Percentiles rank a stretch among this genome's conserved stretches.
phyloP scores from a whole-genome alignment of 1,140 invertebrate genomes.

The Heliconius himera region DNA sequence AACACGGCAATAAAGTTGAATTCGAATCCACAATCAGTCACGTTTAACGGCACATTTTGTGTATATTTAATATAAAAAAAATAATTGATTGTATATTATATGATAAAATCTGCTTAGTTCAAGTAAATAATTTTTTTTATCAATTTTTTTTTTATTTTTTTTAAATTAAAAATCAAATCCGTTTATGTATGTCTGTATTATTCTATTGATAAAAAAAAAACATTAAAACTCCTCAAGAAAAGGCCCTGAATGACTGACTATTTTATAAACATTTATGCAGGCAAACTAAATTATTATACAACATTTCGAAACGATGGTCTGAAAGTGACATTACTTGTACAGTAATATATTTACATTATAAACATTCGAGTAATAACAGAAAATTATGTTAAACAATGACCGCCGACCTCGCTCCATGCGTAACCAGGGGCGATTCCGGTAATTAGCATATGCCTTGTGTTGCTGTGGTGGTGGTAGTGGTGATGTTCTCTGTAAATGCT shows the following conservation, averaged over 20 bases:
- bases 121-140: no score
- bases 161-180: no score
- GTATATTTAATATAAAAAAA: no score
- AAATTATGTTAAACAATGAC: constrained; percentile 37
- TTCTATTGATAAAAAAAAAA: no score
- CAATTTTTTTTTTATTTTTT: no score
- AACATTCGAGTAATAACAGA: constrained; percentile 28
- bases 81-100: no score
- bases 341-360: constrained; percentile 1
- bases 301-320: constrained; percentile 18
- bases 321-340: constrained; percentile 27
- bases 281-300: neutral
- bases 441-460: constrained; percentile 20
- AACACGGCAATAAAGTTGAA: no score
- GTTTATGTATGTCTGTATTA: no score
- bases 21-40: no score
- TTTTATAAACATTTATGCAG: constrained; percentile 13
- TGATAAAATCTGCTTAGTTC: no score
- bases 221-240: no score
- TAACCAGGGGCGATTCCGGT: constrained; percentile 28
- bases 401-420: constrained; percentile 23
- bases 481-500: neutral
- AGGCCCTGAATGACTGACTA: neutral
- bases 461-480: neutral
- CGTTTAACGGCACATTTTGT: no score